Base-by-base conservation (phyloP, 2,888 invertebrate species). In the Lasioglossum morio region DNA sequence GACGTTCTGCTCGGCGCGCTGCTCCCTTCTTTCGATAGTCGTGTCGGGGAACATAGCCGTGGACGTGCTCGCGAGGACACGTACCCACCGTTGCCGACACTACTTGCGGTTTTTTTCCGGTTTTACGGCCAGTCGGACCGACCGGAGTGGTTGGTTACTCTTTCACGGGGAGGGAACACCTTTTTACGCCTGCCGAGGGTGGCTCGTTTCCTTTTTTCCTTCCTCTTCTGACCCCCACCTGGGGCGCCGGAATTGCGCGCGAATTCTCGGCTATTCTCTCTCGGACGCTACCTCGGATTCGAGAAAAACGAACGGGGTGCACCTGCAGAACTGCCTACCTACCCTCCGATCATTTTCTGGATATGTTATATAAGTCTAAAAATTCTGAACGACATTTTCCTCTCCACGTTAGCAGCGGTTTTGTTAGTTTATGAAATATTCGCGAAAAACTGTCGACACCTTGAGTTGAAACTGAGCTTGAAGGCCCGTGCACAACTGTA, bases 91-190 rank as follows among this genome's bases (percentile, higher is more conserved):
- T 27, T 27, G 34, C 63, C 66, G 66, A 34, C 48, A 14, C 30
- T 66, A 48, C 19, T 57, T 69, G 83, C 30, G 77, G 57, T 19
- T 74, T 60, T 60, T 34, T 72, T 53, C 66, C 23, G 37, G 34
- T 73, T 76, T 84, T 66, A 82, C 76, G 76, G 76, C 19, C 76
- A 27, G 40, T 48, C 83, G 53, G 46, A 72, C 73, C 34, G 66
- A 48, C 72, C 72, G 34, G 48, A 72, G 66, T 73, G 69, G 53
- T 73, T 60, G 77, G 72, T 77, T 84, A 82, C 83, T 8, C 8
- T 84, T 82, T 82, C 82, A 69, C 23, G 40, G 40, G 34, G 66
- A 72, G 72, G 76, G 84, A 84, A 83, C 84, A 72, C 77, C 84
- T 84, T 72, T 84, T 63, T 74, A 16, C 27, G 74, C 70, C 34